phyloP scores from a whole-genome alignment of 2,113 vertebrate species.

The Poicephalus meyeri region DNA sequence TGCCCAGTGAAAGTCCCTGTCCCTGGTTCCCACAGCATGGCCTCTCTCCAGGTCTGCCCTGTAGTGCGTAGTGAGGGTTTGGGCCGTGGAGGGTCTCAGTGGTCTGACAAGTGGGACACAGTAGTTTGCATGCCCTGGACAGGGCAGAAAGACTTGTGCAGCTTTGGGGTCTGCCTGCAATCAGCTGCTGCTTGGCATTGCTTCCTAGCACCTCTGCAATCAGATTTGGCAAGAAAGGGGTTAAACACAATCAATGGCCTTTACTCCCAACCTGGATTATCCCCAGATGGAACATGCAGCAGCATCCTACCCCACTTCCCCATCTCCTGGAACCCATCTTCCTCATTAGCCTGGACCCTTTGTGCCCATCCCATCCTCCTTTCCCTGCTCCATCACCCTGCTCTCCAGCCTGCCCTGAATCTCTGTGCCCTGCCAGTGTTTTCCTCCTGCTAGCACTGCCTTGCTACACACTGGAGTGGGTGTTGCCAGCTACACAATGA shows the following conservation, averaged over 20 bases:
- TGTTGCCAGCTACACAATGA: not conserved
- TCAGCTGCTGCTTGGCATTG: not conserved
- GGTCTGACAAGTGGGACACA: not conserved
- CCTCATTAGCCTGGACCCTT: not conserved
- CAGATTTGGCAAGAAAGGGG: not conserved
- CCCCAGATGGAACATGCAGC: rapidly evolving
- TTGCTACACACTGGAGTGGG: not conserved
- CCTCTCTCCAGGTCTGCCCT: too few relatives aligned
- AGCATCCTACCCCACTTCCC: not conserved
- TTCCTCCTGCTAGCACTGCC: not conserved
- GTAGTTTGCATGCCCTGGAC: not conserved
- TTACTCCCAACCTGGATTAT: not conserved
- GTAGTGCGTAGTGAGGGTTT: not conserved
- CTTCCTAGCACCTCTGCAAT: not conserved
- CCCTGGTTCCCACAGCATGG: too few relatives aligned
- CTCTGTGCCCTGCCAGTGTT: not conserved
- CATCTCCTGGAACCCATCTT: not conserved
- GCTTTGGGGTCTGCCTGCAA: not conserved
- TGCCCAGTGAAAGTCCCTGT: too few relatives aligned
- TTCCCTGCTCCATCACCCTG: not conserved
- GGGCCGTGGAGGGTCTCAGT: rapidly evolving
- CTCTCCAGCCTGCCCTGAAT: not conserved
- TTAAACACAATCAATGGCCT: not conserved
- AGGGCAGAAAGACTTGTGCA: not conserved
- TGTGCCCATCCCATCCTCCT: not conserved